These are phyloP conservation scores for Anguilla marmorata DNA, from an alignment of 2,797 vertebrate genomes.

Conservation along the genomic window DNA sequence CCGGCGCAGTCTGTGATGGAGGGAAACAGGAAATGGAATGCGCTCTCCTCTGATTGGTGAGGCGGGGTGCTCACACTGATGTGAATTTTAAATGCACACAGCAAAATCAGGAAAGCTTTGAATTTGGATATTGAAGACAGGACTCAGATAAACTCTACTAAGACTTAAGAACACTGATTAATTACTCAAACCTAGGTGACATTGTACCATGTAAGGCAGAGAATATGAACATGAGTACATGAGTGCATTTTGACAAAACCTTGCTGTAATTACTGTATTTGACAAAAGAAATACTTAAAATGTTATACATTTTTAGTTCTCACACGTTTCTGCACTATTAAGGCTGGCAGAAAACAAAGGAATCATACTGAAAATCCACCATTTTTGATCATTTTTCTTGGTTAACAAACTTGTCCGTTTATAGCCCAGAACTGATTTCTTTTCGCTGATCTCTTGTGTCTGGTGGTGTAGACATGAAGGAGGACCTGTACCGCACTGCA, in stretches of 20 bases:
- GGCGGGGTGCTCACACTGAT: not conserved
- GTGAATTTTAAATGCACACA: not conserved
- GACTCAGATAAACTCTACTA: not conserved
- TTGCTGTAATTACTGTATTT: not conserved
- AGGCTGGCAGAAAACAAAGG: not conserved
- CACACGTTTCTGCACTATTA: not conserved
- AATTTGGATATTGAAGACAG: not conserved
- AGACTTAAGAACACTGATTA: no score
- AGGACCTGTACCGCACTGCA: not conserved
- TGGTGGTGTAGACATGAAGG: not conserved
- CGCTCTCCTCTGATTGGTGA: not conserved
- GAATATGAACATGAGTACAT: not conserved
- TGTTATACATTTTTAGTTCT: not conserved
- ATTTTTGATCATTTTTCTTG: not conserved
- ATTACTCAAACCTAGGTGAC: not conserved
- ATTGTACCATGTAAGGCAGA: not conserved
- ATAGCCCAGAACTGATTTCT: not conserved
- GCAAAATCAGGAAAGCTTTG: not conserved
- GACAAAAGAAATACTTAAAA: no score
- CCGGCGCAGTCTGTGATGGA: not conserved
- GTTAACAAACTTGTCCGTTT: not conserved
- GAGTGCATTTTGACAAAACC: not conserved
- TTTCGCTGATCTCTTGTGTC: not conserved
- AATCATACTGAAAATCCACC: not conserved
- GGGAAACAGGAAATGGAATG: not conserved